Conservation (phyloP, 2,113 vertebrate genomes). For the Antechinus stuartii region DNA sequence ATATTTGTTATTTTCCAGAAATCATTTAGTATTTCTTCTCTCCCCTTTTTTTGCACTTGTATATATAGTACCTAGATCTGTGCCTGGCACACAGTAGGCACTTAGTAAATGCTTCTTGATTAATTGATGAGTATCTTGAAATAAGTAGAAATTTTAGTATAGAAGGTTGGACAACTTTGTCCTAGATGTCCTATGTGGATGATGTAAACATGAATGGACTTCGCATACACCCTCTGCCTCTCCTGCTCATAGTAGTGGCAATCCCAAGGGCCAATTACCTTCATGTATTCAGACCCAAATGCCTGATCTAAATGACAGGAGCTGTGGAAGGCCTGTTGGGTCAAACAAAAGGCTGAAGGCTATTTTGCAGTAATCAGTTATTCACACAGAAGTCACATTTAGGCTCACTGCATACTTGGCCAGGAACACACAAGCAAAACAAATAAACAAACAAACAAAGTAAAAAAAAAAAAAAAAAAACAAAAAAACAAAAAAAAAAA, state of each 20-base stretch:
- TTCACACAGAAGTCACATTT: conserved; percentile 45
- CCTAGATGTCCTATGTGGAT: neutral
- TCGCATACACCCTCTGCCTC: neutral
- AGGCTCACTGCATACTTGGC: neutral
- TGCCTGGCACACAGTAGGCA: neutral
- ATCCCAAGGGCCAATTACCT: conserved; percentile 29
- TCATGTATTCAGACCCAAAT: conserved; percentile 41
- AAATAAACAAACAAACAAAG: neutral
- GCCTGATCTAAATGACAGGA: conserved; percentile 38
- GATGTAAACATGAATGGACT: conserved; percentile 18
- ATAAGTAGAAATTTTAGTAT: no score
- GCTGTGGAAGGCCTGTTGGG: conserved; percentile 21
- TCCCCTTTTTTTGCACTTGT: neutral
- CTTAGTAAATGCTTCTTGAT: neutral
- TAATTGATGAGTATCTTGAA: neutral
- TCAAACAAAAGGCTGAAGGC: neutral
- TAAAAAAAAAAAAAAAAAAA: no score
- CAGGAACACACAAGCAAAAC: neutral
- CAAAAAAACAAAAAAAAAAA: no score
- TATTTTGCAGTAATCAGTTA: conserved; percentile 38
- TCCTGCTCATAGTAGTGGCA: neutral
- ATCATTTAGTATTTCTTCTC: neutral
- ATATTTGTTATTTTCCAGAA: neutral
- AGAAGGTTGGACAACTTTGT: neutral
- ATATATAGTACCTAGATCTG: neutral